Evolutionary conservation across 2,113 vertebrate species (phyloP), one percentile per base, ranked within the genome.

Genomic region (Microcebus jonahi): DNA sequence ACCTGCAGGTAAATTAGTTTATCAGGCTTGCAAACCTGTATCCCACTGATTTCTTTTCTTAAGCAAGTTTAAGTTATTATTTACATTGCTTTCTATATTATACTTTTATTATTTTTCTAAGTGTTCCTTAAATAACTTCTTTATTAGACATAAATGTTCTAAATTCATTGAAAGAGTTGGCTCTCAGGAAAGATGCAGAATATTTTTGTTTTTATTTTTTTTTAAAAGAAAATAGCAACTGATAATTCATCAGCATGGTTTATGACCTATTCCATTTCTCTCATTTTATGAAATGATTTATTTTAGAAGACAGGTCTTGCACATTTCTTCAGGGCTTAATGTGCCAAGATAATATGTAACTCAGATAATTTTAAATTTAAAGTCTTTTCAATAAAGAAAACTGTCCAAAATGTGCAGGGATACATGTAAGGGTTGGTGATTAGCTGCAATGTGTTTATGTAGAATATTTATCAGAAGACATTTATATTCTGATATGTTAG

Each of bases 281-380:
- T 48, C 9, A 90, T 9, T 82, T 65, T 76, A 65, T 57, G n/a
- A 88, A 93, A 88, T 81, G 57, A 88, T 39, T 87, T 91, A 86
- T 90, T 93, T 94, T 73, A 92, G 53, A 96, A 83, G 75, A 76
- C 25, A 84, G 94, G 55, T 82, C 70, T 50, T 59, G 31, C 2
- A 76, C 11, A 71, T 75, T 92, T 96, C 59, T 61, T 85, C 70
- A 85, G 25, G 9, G 23, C 14, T 42, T 86, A 84, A 67, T 63
- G 8, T 85, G 48, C n/a, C 36, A 87, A 91, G 45, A 84, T 83
- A 76, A 93, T 76, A 91, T 53, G 10, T 77, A 89, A 88, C 67
- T 88, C 83, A 83, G 4, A 71, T 90, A 8, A 93, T 71, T 87
- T 95, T 89, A 95, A 83, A 89, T 79, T 83, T 48, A 81, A 90